Evolutionary conservation across 1,140 invertebrate genomes (phyloP), one percentile per base, ranked within the genome.

Genomic region (Lepidurus couesii): DNA sequence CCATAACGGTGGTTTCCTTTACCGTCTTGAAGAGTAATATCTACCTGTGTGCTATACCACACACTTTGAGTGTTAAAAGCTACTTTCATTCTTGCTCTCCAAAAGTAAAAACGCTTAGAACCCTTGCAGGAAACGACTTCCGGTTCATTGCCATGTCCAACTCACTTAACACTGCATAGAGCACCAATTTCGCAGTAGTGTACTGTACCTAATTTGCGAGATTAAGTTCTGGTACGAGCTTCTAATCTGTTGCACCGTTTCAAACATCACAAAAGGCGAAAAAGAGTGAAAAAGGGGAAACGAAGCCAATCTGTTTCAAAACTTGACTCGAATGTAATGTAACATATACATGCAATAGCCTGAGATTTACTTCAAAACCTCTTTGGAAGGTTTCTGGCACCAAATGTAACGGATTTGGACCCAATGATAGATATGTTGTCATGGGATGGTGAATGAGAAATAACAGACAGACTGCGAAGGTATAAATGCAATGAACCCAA

Each of bases 81-180:
- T 11, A 16, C 53, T 65, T 65, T 65, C 53, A 65, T 65, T 65
- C 21, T 65, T 21, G 21, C 21, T 65, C 53, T 65, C 13, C n/a
- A 65, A 65, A 65, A 65, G 53, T 65, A 13, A 65, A 65, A 65
- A 65, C 53, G 53, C 16, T 16, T 65, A 65, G 53, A 9, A 13
- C 53, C 53, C 16, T 65, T 13, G 4, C 16, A 21, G 53, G 21
- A 65, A 65, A 65, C 53, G 53, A 65, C n/a, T 65, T 65, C 53
- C 53, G 53, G 53, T 65, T 65, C 53, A 65, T 65, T 65, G 53
- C 53, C 53, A 65, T 65, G 53, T 65, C 53, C 53, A 65, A 65
- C 8, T n/a, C 53, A 65, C 53, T 65, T 65, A 65, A 16, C 53
- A 21, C 53, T 65, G 53, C 53, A 65, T 65, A 65, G 53, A 34